Conservation (phyloP, 2,113 vertebrate genomes). For the Neogobius melanostomus region DNA sequence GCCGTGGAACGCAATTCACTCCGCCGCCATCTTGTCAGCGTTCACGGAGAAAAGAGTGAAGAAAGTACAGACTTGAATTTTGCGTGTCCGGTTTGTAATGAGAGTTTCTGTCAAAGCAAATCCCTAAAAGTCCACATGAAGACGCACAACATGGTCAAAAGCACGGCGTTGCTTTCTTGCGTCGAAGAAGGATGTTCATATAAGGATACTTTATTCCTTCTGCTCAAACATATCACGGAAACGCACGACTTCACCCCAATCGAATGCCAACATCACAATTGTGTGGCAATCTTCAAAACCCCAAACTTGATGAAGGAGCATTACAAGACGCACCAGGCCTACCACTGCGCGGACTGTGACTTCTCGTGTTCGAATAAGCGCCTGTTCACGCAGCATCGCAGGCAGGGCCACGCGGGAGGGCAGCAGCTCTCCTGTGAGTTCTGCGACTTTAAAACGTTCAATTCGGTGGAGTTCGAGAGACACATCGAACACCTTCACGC, state of each 20-base stretch:
- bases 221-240: constrained; percentile 81
- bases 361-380: constrained; percentile 95
- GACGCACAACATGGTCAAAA: constrained; percentile 74
- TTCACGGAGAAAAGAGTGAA: constrained; percentile 79
- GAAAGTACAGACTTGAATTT: constrained; percentile 77
- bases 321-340: constrained; percentile 87
- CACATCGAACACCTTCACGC: constrained; percentile 91
- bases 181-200: constrained; percentile 83
- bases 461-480: constrained; percentile 89
- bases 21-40: constrained; percentile 86
- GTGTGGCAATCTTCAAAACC: constrained; percentile 80
- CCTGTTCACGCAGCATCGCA: constrained; percentile 86
- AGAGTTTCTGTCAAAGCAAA: constrained; percentile 86
- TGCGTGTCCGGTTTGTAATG: constrained; percentile 84
- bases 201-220: constrained; percentile 73
- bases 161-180: constrained; percentile 75
- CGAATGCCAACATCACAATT: constrained; percentile 89
- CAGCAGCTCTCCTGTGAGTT: constrained; percentile 85
- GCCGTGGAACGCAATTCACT: constrained; percentile 90
- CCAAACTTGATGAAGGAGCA: constrained; percentile 87
- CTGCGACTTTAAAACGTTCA: constrained; percentile 88
- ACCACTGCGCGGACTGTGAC: constrained; percentile 92
- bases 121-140: constrained; percentile 93
- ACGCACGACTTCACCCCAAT: constrained; percentile 78
- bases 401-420: constrained; percentile 85